phyloP scores from a whole-genome alignment of 2,113 vertebrate genomes.

The Geothlypis trichas region DNA sequence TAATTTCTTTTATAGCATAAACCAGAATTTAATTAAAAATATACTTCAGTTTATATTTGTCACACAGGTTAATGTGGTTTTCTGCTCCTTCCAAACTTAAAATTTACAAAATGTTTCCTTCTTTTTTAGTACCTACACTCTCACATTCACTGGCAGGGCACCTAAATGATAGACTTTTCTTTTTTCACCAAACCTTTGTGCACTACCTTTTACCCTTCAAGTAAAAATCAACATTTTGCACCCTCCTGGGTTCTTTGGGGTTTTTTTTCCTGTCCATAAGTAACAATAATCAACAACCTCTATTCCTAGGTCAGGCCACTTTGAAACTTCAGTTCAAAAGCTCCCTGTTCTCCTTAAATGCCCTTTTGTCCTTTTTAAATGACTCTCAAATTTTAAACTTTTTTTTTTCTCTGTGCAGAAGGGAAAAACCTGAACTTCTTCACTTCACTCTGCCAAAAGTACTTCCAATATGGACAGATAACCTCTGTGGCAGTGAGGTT shows the following conservation, averaged over 20 bases:
- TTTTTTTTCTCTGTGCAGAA: not conserved
- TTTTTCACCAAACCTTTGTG: not conserved
- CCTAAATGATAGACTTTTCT: not conserved
- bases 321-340: not conserved
- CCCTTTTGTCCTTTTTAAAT: not conserved
- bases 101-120: not conserved
- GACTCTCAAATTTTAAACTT: not conserved
- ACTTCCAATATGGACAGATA: not conserved
- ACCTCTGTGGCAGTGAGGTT: not conserved
- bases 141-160: fast-evolving
- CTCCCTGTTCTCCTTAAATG: not conserved
- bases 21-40: not conserved
- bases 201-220: not conserved
- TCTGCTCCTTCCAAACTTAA: not conserved
- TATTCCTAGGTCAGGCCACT: not conserved
- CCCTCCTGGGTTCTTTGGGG: not conserved
- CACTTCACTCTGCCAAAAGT: not conserved
- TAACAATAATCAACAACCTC: not conserved
- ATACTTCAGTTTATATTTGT: not conserved
- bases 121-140: not conserved
- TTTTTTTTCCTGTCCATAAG: not conserved
- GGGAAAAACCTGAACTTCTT: not conserved
- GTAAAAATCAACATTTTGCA: not conserved
- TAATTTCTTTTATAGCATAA: not conserved
- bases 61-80: not conserved